phyloP scores from a whole-genome alignment of 2,888 invertebrate genomes.

The Aelia acuminata region DNA sequence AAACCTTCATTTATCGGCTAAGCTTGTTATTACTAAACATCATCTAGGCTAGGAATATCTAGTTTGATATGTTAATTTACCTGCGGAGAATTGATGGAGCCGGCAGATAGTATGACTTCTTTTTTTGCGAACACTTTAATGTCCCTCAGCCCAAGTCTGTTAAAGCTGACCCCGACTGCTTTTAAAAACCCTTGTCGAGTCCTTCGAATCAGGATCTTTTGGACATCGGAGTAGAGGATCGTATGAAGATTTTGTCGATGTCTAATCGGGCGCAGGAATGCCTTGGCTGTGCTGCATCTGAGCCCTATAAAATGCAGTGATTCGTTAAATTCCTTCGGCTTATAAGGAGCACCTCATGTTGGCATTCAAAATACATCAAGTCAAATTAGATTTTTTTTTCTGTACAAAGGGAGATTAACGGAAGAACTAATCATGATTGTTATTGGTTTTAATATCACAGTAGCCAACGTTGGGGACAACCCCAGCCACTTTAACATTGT shows the following conservation, averaged over 20 bases:
- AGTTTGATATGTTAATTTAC: slow-evolving; percentile 59
- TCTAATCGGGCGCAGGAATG: slow-evolving; percentile 79
- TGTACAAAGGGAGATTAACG: no score
- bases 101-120: slow-evolving; percentile 90
- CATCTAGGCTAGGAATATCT: background rate
- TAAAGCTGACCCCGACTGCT: slow-evolving; percentile 79
- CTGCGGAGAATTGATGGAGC: slow-evolving; percentile 85
- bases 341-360: slow-evolving; percentile 72
- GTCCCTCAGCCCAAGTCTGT: slow-evolving; percentile 72
- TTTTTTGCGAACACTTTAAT: slow-evolving; percentile 76
- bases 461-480: no score
- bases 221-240: slow-evolving; percentile 78
- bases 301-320: slow-evolving; percentile 60
- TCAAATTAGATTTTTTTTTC: background rate
- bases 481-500: no score
- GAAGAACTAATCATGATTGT: no score
- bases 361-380: background rate
- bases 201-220: slow-evolving; percentile 77
- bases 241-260: slow-evolving; percentile 82
- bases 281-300: slow-evolving; percentile 87
- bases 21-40: background rate
- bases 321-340: slow-evolving; percentile 69
- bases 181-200: slow-evolving; percentile 70
- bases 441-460: no score
- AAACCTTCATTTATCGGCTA: no score